A percentile compares a stretch with the other conserved stretches of the same genome.
Conservation (phyloP, 2,113 vertebrate species). For the Tachycineta bicolor region DNA sequence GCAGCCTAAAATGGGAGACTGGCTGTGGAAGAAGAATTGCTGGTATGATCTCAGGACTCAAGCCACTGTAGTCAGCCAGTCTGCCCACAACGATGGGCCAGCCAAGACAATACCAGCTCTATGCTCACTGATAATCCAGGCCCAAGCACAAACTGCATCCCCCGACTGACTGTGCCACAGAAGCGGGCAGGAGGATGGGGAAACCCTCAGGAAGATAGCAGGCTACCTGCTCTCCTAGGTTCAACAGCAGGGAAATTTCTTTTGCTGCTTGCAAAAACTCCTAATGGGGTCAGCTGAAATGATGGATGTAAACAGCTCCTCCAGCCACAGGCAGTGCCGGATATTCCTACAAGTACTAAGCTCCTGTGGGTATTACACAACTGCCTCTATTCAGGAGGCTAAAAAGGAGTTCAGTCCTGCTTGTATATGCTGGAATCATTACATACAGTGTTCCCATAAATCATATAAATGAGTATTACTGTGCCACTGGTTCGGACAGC, state of each 20-base stretch:
- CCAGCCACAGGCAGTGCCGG: conserved; percentile 40
- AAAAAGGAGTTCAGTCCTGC: conserved; percentile 60
- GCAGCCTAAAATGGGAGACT: conserved; percentile 41
- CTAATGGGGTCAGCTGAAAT: conserved; percentile 18
- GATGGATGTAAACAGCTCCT: conserved; percentile 38
- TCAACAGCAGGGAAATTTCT: neutral
- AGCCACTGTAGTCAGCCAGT: conserved; percentile 67
- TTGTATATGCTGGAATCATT: conserved; percentile 63
- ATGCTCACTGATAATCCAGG: conserved; percentile 33
- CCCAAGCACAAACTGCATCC: neutral
- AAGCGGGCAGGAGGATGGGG: neutral
- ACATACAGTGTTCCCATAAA: conserved; percentile 39
- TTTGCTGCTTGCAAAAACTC: neutral
- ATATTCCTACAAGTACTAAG: conserved; percentile 30
- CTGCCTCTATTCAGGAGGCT: conserved; percentile 58
- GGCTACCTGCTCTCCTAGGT: neutral
- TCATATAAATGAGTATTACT: conserved; percentile 45
- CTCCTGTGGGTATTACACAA: conserved; percentile 36
- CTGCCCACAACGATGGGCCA: conserved; percentile 63
- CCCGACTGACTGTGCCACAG: neutral
- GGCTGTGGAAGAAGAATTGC: conserved; percentile 66
- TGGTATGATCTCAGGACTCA: conserved; percentile 68
- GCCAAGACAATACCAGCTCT: conserved; percentile 56
- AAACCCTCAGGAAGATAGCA: neutral
- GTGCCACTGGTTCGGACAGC: neutral